Base-by-base conservation (phyloP, 2,797 vertebrate species). In the Lophius americanus region DNA sequence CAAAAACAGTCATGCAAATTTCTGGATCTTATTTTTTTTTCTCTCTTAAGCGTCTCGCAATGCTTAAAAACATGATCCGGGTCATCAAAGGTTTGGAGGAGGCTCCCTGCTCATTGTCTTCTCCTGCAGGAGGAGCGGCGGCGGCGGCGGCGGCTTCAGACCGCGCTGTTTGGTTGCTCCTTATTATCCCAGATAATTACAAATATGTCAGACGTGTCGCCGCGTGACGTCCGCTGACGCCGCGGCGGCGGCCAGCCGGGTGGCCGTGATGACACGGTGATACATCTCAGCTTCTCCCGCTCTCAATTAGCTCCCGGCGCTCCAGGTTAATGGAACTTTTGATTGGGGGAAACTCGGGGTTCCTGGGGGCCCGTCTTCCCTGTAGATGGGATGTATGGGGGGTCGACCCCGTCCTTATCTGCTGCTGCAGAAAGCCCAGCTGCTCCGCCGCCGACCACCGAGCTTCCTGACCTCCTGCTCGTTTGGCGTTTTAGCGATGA, bases 101-200 rank as follows among this genome's bases (percentile, higher is more conserved):
- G 93, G 58, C 68, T 38, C 71, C 67, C 66, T 62, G 78, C 68
- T 75, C 66, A 95, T 96, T 96, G 96, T 97, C 95, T 95, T 95
- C 91, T 93, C 41, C 92, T 14, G 2, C 0, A 64, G 9, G 39
- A 70, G 68, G 13, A 5, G n/a, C 7, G 47, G 47, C 47, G 13
- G 47, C 1, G 13, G 47, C 47, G n/a, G 47, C 23, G n/a, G 47
- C 70, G 62, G 58, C 52, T 64, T 62, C 43, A 54, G 32, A 38
- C 79, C 64, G 35, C 39, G 5, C 51, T 52, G 33, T 7, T 53
- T 53, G 23, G n/a, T 54, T 37, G 43, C 52, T 72, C 73, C 81
- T 70, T 79, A 60, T 88, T 77, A 83, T 78, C 82, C 70, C 69
- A 3, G 60, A 84, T 89, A 89, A 92, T 91, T 89, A 81, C 86